phyloP scores from a whole-genome alignment of 2,113 vertebrate genomes.

The Percopsis transmontana region DNA sequence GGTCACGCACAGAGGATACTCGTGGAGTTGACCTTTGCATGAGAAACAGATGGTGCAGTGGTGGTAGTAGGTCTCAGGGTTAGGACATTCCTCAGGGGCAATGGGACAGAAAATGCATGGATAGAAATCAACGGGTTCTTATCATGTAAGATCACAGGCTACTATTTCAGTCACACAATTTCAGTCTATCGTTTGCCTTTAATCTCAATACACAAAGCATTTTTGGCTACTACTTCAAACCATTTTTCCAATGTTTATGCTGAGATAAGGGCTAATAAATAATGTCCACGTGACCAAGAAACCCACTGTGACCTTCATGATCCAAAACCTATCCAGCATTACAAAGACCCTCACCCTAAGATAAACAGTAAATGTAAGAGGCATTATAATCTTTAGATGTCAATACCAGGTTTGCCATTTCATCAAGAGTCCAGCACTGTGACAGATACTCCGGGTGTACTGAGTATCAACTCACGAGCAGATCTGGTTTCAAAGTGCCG shows the following conservation, averaged over 20 bases:
- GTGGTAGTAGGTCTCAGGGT: no score
- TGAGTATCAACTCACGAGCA: slow-evolving; percentile 17
- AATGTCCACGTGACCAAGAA: no score
- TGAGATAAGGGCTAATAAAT: slow-evolving; percentile 1
- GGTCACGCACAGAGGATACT: slow-evolving; percentile 3
- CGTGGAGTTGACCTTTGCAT: slow-evolving; percentile 36
- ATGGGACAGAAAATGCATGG: no score
- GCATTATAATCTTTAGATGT: no score
- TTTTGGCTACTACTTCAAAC: not conserved
- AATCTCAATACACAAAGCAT: not conserved
- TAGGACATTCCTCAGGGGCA: no score
- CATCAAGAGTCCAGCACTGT: not conserved
- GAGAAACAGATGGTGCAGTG: slow-evolving; percentile 15
- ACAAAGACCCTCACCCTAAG: not conserved
- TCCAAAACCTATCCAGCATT: not conserved
- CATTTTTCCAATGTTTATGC: not conserved
- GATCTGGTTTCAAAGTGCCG: slow-evolving; percentile 14
- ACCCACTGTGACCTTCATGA: not conserved
- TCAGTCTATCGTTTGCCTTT: not conserved
- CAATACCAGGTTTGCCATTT: not conserved
- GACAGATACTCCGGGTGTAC: slow-evolving; percentile 15
- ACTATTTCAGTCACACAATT: not conserved
- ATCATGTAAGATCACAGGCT: not conserved
- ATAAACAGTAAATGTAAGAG: not conserved
- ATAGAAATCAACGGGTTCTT: no score